Evolutionary conservation across 2,113 vertebrate genomes (phyloP).

Genomic region (Rhea americana): DNA sequence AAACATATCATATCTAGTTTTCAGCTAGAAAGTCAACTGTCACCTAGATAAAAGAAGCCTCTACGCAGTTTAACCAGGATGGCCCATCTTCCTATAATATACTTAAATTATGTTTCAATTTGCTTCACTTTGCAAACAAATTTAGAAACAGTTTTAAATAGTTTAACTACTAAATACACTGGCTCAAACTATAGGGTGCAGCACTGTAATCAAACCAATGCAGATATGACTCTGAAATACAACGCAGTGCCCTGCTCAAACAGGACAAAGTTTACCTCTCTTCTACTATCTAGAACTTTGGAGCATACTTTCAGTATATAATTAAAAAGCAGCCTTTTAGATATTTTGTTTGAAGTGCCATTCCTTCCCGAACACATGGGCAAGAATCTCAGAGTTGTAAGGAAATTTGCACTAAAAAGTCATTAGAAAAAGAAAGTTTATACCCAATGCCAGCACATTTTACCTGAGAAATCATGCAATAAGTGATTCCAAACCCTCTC

Average conservation of each 20-base stretch:
- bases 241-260: not conserved
- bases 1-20: not conserved
- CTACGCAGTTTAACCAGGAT: not conserved
- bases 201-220: not conserved
- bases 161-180: not conserved
- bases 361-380: not conserved
- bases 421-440: not conserved
- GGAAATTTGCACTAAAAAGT: rapidly evolving
- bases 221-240: not conserved
- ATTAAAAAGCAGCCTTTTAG: not conserved
- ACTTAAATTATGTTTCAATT: not conserved
- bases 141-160: not conserved
- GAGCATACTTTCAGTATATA: not conserved
- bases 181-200: not conserved
- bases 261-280: not conserved
- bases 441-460: not conserved
- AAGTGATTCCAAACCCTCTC: not conserved
- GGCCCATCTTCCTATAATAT: not conserved
- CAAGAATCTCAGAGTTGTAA: not conserved
- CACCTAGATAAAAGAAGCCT: not conserved
- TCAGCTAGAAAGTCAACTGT: not conserved
- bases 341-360: not conserved
- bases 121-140: not conserved
- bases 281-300: not conserved
- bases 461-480: not conserved